A percentile compares a stretch with the other conserved stretches of the same genome.
Evolutionary conservation across 2,113 vertebrate species (phyloP).

Genomic region (Zosterops hypoxanthus): DNA sequence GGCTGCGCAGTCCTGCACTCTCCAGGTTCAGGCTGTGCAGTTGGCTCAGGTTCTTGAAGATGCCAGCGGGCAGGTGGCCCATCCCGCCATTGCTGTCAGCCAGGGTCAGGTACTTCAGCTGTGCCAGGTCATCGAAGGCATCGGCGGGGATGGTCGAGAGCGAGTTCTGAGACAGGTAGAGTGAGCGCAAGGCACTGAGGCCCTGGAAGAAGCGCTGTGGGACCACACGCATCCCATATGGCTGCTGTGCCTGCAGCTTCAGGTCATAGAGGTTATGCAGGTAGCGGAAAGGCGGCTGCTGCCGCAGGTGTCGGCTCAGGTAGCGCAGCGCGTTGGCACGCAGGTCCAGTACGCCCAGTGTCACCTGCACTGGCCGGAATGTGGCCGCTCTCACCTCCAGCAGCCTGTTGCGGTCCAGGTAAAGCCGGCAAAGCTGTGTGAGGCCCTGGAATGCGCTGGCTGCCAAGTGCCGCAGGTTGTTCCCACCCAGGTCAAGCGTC

Average conservation of each 20-base stretch:
- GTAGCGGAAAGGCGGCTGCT: slow-evolving; percentile 66
- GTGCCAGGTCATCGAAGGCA: slow-evolving; percentile 78
- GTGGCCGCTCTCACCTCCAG: not conserved
- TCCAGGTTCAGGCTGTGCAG: slow-evolving; percentile 75
- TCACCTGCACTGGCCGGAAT: not conserved
- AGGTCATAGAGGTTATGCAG: slow-evolving; percentile 59
- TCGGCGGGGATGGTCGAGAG: slow-evolving; percentile 66
- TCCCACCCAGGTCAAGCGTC: slow-evolving; percentile 81
- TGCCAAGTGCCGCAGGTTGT: slow-evolving; percentile 75
- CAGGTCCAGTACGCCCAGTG: slow-evolving; percentile 59
- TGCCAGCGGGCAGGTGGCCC: slow-evolving; percentile 71
- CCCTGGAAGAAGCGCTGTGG: slow-evolving; percentile 62
- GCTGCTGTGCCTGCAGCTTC: slow-evolving; percentile 62
- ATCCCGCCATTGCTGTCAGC: slow-evolving; percentile 71
- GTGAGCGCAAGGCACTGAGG: slow-evolving; percentile 47
- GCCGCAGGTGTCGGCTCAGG: slow-evolving; percentile 20
- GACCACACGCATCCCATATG: slow-evolving; percentile 56
- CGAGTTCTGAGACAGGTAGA: slow-evolving; percentile 78
- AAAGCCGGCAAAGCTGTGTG: slow-evolving; percentile 70
- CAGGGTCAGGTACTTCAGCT: slow-evolving; percentile 73
- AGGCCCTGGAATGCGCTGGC: slow-evolving; percentile 72
- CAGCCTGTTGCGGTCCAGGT: slow-evolving; percentile 82
- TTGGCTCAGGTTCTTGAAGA: slow-evolving; percentile 81
- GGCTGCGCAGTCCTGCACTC: slow-evolving; percentile 70
- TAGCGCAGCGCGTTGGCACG: slow-evolving; percentile 48